Conservation (phyloP, 2,797 vertebrate species). For the Mus caroli region DNA sequence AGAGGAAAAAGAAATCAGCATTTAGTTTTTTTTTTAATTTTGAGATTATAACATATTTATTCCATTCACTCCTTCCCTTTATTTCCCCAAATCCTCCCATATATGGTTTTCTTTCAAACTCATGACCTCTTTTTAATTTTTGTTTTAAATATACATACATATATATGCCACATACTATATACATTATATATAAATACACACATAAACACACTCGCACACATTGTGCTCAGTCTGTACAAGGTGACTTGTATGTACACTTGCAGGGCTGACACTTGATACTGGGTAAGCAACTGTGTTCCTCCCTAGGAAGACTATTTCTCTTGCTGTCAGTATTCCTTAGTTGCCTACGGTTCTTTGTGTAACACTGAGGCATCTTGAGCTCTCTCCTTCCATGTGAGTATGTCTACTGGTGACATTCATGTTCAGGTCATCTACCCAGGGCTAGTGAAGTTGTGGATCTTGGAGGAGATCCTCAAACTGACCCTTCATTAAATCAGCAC, state of each 20-base stretch:
- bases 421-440: background rate
- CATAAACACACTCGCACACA: background rate
- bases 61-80: background rate
- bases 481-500: background rate
- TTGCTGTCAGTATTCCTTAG: background rate
- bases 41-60: background rate
- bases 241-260: background rate
- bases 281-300: no score
- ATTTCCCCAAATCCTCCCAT: background rate
- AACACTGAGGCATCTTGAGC: background rate
- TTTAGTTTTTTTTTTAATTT: background rate
- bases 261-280: background rate
- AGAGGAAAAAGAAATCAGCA: conserved; percentile 33
- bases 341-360: background rate
- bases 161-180: background rate
- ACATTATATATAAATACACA: background rate
- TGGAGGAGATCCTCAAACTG: background rate
- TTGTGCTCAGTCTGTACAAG: background rate
- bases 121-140: background rate
- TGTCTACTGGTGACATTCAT: background rate
- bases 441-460: background rate
- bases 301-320: background rate
- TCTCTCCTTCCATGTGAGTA: background rate
- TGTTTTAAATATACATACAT: background rate
- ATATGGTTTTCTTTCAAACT: background rate